Evolutionary conservation across 2,888 invertebrate genomes (phyloP).

Genomic region (Exephanes ischioxanthus): DNA sequence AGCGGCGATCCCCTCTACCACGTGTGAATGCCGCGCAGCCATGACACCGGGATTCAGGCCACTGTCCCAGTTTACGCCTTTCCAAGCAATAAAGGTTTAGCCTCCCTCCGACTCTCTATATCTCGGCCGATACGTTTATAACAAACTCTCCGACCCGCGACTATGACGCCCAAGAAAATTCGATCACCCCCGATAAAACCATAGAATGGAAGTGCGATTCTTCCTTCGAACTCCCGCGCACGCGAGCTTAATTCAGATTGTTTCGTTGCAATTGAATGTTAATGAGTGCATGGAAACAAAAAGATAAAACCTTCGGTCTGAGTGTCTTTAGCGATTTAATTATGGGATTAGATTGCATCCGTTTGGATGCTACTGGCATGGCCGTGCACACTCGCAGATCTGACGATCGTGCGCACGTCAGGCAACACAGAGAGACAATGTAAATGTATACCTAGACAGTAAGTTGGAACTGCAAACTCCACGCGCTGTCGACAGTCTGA

Average conservation of each 20-base stretch:
- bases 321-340: background rate
- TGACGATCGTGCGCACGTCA: too few species aligned
- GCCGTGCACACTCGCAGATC: too few species aligned
- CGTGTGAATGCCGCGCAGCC: conserved; percentile 77
- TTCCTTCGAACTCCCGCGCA: background rate
- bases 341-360: background rate
- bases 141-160: conserved; percentile 39
- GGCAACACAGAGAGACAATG: too few species aligned
- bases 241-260: conserved; percentile 19
- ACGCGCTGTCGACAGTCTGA: too few species aligned
- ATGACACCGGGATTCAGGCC: conserved; percentile 83
- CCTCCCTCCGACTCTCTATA: conserved; percentile 56
- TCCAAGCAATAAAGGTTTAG: conserved; percentile 78
- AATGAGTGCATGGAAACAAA: background rate
- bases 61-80: conserved; percentile 82
- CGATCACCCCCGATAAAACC: conserved; percentile 37
- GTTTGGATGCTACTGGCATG: too few species aligned
- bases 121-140: conserved; percentile 45
- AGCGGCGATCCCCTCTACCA: conserved; percentile 58
- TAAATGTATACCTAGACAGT: too few species aligned
- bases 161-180: conserved; percentile 31
- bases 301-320: background rate
- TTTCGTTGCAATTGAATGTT: conserved; percentile 8
- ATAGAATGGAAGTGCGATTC: conserved; percentile 11
- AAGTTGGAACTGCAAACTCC: too few species aligned